These are phyloP conservation scores for Melieria omissa DNA, from an alignment of 2,888 invertebrate species.

Conservation along the genomic window DNA sequence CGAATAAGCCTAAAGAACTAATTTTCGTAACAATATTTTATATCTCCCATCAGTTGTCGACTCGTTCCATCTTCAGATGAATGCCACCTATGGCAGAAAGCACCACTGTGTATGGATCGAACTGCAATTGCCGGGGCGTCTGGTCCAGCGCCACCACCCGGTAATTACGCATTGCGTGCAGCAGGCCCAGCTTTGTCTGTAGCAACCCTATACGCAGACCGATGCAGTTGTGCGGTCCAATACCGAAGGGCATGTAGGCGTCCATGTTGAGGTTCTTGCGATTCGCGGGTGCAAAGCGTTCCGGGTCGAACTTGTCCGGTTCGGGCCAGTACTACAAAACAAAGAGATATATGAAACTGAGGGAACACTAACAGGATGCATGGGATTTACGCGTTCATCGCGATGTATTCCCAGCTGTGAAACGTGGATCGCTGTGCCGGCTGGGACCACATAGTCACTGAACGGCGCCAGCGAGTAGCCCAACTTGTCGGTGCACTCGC, in stretches of 20 bases:
- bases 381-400: slow-evolving; percentile 56
- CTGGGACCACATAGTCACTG: slow-evolving; percentile 52
- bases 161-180: slow-evolving; percentile 61
- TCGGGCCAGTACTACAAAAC: slow-evolving; percentile 57
- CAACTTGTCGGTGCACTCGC: slow-evolving; percentile 52
- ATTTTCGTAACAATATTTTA: no score
- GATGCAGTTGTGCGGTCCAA: no score
- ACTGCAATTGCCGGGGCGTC: slow-evolving; percentile 50
- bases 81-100: slow-evolving; percentile 47
- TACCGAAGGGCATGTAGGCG: slow-evolving; percentile 60
- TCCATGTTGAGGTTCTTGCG: slow-evolving; percentile 53
- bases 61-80: background rate
- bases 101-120: slow-evolving; percentile 57
- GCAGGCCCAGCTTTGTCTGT: slow-evolving; percentile 59
- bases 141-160: slow-evolving; percentile 51
- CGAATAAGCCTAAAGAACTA: no score
- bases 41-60: background rate
- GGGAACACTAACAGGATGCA: background rate
- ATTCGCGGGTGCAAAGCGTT: slow-evolving; percentile 58
- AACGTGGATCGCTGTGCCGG: slow-evolving; percentile 58
- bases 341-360: background rate
- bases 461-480: slow-evolving; percentile 55
- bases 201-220: slow-evolving; percentile 61
- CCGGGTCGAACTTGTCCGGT: no score
- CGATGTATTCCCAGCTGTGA: slow-evolving; percentile 58